Base-by-base conservation (phyloP, 2,113 vertebrate species). In the Petrocephalus zakoni region DNA sequence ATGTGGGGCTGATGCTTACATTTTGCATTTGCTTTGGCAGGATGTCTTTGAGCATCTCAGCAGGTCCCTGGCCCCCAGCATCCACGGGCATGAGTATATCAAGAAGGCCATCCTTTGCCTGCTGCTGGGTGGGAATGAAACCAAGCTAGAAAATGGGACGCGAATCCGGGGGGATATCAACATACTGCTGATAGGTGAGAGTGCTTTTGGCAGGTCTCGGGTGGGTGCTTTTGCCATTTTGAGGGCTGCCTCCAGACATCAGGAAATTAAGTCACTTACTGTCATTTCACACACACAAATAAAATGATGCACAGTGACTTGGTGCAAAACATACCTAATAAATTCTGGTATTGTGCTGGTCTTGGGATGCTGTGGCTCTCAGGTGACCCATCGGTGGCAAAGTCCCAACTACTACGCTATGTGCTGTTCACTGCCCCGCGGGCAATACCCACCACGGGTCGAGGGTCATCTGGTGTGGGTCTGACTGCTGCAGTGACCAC, bases 161-260 rank as follows among this genome's bases (percentile, higher is more conserved):
- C 56, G 90, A 91, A 96, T 95, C 94, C 94, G 96, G 94, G 95
- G 94, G 93, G 95, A 95, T 92, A 97, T 97, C 93, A 95, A 96
- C 95, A 95, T 97, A 91, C 93, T 97, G 86, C 96, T 97, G 92
- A 97, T 97, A 95, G 96, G 96, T 96, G 92, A 94, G 94, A 29
- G 68, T 6, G 17, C 0, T 8, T 13, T 34, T 17, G 0, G 42
- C 8, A 42, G 46, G 19, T 10, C 22, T 68, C 6, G 29, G 22
- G 19, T 25, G n/a, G 17, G 13, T 53, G 9, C 22, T 51, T 75
- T 5, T 25, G 68, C 37, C 29, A 13, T 5, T 42, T 42, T 22
- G 34, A 58, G 8, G 21, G 4, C 19, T 46, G 19, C 19, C 34
- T 21, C 42, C n/a, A 13, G 61, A 29, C 25, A 4, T 64, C 61